Conservation (phyloP, 2,888 invertebrate genomes). For the Tenthredo amoena region DNA sequence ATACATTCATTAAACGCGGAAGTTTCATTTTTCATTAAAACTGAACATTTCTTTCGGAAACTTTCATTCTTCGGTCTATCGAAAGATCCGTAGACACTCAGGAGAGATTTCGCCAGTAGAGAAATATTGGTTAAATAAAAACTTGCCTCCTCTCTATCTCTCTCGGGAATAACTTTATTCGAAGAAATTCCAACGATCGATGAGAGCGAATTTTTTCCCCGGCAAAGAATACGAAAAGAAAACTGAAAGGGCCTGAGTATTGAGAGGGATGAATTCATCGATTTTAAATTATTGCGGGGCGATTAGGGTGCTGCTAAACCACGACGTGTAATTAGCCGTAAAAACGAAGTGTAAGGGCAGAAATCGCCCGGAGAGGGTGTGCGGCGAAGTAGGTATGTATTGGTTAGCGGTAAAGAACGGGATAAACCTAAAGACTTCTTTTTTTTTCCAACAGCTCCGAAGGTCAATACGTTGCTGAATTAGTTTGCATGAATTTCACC, state of each 20-base stretch:
- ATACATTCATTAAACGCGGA: neutral
- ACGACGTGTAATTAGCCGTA: neutral
- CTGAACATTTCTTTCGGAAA: neutral
- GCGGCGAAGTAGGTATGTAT: neutral
- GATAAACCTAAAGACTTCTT: conserved; percentile 18
- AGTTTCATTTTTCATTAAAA: neutral
- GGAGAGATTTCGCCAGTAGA: too few relatives aligned
- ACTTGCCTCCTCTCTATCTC: neutral
- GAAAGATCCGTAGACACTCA: neutral
- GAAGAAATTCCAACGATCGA: neutral
- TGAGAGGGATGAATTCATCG: neutral
- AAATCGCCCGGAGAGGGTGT: neutral
- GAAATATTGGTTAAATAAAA: neutral
- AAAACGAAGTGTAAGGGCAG: conserved; percentile 7
- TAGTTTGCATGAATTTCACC: conserved; percentile 38
- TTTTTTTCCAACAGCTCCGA: conserved; percentile 9
- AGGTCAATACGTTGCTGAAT: conserved; percentile 43
- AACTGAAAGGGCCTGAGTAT: neutral
- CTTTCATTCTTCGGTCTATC: neutral
- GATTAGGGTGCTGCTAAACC: conserved; percentile 4
- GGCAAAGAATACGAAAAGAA: neutral
- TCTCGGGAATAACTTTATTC: neutral
- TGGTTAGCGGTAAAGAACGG: conserved; percentile 14
- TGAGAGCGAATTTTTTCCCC: neutral
- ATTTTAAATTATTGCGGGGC: neutral